Evolutionary conservation across 2,888 invertebrate species (phyloP), one percentile per base, ranked within the genome.

Genomic region (Melolontha melolontha): DNA sequence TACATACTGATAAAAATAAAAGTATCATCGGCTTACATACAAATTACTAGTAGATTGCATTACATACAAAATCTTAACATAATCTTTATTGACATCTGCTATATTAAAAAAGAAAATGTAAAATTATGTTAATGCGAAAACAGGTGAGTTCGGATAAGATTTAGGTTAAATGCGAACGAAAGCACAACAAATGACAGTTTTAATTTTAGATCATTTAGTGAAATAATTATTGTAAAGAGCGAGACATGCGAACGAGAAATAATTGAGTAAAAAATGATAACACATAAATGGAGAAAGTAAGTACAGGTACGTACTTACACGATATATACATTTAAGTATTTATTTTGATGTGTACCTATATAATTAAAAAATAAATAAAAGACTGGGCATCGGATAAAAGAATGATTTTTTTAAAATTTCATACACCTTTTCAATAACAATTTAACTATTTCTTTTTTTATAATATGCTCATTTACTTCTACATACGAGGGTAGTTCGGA

Each of bases 51-150:
- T 62, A 16, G 39, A 5, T 47, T 27, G 16, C 29, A 29, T 62
- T 47, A 34, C 34, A 34, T 10, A 16, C 29, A 16, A 62, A 62
- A 47, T 16, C 47, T 47, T 62, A 16, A 47, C 29, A 14, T 62
- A 14, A 29, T 62, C 27, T 22, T 14, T 47, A 62, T 47, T 47
- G 27, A 34, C 59, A 62, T 62, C 59, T 62, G 59, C 47, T 47
- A 22, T 59, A 47, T 44, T 44, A 47, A 47, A 6, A 59, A 62
- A 44, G 14, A 42, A 57, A 42, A 47, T 39, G 39, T 62, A 47
- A 34, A 34, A 62, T 62, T 62, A 62, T 44, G 44, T 44, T 47
- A 47, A 62, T 62, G 39, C 59, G 14, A 47, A 62, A 62, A 62
- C 59, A 62, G 59, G 59, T 62, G 59, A 62, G 10, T 34, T 16